Percentiles rank a stretch among this genome's conserved stretches.
Conservation (phyloP, 2,888 invertebrate genomes). For the Leucania comma region DNA sequence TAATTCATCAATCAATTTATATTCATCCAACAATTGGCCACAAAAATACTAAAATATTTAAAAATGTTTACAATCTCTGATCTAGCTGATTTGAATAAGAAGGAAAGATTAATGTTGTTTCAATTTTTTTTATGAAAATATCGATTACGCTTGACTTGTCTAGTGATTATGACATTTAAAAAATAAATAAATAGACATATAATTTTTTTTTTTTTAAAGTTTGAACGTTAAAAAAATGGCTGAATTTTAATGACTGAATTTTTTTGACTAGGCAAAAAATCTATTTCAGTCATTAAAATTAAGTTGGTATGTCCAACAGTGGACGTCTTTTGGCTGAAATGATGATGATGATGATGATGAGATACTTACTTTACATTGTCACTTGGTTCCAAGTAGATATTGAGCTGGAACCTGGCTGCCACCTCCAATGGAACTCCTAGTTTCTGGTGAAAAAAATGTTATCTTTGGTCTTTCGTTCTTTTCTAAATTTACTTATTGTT, state of each 20-base stretch:
- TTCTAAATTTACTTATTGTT: not conserved
- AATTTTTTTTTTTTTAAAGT: no score
- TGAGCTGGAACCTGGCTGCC: conserved; percentile 94
- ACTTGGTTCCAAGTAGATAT: conserved; percentile 93
- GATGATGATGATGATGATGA: no score
- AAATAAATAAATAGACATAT: no score
- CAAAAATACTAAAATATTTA: not conserved
- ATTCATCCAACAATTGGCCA: no score
- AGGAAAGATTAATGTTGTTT: not conserved
- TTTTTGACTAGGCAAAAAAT: no score
- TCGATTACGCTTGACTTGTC: not conserved
- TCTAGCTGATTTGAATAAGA: not conserved
- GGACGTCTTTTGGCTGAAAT: no score
- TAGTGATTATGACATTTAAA: not conserved
- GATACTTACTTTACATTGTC: conserved; percentile 92
- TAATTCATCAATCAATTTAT: no score
- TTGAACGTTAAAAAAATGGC: no score
- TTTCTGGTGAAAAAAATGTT: conserved; percentile 85
- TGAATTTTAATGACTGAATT: no score
- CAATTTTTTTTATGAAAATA: not conserved
- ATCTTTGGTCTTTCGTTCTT: not conserved
- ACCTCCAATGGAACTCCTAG: conserved; percentile 95
- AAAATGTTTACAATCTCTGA: not conserved
- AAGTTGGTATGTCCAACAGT: no score
- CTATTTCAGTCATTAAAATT: no score